These are phyloP conservation scores for Drosophila virilis DNA, from an alignment of 1,140 invertebrate species.

Conservation along the genomic window DNA sequence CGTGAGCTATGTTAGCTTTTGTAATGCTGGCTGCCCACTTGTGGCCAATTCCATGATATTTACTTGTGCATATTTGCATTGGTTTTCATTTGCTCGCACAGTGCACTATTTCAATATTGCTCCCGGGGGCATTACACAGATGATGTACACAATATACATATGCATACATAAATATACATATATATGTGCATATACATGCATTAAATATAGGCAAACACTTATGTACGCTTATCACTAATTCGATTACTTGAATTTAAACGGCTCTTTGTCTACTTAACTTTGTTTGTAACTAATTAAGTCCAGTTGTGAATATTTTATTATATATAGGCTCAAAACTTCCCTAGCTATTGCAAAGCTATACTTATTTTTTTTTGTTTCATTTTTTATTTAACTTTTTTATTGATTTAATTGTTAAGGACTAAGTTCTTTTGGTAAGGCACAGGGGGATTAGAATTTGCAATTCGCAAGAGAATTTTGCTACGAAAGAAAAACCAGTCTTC, in stretches of 20 bases:
- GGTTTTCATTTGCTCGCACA: constrained; percentile 58
- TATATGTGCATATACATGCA: background rate
- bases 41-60: constrained; percentile 62
- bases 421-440: no score
- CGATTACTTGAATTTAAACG: constrained; percentile 2
- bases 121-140: constrained; percentile 7
- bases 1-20: constrained; percentile 67
- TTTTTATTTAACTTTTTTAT: background rate
- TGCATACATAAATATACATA: background rate
- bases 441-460: no score
- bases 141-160: background rate
- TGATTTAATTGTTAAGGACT: no score
- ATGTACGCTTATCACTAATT: constrained; percentile 20
- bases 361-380: no score
- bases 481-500: no score
- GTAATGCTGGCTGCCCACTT: constrained; percentile 50
- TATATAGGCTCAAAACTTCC: background rate
- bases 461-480: no score
- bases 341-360: no score
- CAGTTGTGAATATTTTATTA: background rate
- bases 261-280: background rate
- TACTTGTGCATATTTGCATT: constrained; percentile 66
- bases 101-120: constrained; percentile 3
- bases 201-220: constrained; percentile 12
- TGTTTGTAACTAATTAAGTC: background rate